These are phyloP conservation scores for Antitype chi DNA, from an alignment of 2,888 invertebrate species.

Conservation along the genomic window DNA sequence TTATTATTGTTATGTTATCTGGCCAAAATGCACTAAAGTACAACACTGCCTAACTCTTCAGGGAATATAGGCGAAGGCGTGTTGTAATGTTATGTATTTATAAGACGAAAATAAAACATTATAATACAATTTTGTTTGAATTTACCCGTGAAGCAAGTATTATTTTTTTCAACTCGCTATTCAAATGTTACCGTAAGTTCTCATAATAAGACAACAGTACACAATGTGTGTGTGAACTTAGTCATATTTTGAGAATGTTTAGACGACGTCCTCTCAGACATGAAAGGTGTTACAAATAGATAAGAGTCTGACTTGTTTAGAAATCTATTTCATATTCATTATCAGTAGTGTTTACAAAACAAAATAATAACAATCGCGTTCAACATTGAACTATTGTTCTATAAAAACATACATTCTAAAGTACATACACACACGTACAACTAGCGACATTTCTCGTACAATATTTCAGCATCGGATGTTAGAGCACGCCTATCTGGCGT, in stretches of 20 bases:
- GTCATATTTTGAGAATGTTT: not conserved
- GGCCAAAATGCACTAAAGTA: too few relatives aligned
- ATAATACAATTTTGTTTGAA: not conserved
- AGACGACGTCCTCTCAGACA: not conserved
- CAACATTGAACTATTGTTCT: not conserved
- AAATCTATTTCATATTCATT: too few relatives aligned
- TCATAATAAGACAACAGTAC: not conserved
- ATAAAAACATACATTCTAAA: constrained; percentile 14
- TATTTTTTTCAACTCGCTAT: not conserved
- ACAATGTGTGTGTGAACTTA: not conserved
- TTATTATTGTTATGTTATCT: not conserved
- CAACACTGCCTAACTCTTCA: too few relatives aligned
- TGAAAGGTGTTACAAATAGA: not conserved
- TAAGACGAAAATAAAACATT: not conserved
- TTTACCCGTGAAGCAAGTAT: not conserved
- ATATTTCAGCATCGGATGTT: constrained; percentile 52
- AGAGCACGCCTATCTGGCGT: constrained; percentile 45
- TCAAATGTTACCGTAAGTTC: not conserved
- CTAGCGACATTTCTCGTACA: constrained; percentile 25
- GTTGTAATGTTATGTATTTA: too few relatives aligned
- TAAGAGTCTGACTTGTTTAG: not conserved
- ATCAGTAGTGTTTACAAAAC: not conserved
- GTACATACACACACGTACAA: constrained; percentile 20
- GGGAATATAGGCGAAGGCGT: too few relatives aligned
- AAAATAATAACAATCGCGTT: not conserved